Percentiles rank a stretch among this genome's conserved stretches.
Evolutionary conservation across 2,113 vertebrate genomes (phyloP).

Genomic region (Corydoras maculifer): DNA sequence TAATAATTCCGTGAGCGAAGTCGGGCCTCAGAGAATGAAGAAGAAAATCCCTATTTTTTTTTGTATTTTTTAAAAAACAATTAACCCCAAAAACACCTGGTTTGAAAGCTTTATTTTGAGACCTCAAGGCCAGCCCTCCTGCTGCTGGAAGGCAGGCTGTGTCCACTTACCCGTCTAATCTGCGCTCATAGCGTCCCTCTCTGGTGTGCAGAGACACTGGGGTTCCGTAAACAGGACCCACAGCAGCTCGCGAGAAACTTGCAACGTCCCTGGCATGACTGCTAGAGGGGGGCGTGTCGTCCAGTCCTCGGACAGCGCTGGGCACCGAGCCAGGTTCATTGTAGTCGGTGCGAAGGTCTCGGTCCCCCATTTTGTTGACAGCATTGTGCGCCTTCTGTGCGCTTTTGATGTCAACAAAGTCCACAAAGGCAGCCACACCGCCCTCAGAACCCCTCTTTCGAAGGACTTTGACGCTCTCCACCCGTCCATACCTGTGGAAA

Average conservation of each 20-base stretch:
- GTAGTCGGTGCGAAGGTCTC: slow-evolving; percentile 99
- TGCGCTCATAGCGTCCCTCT: slow-evolving; percentile 99
- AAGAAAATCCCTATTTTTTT: slow-evolving; percentile 60
- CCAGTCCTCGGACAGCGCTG: slow-evolving; percentile 92
- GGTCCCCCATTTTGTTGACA: slow-evolving; percentile 98
- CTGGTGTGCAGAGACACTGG: slow-evolving; percentile 97
- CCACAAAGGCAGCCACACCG: slow-evolving; percentile 98
- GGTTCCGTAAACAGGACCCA: slow-evolving; percentile 91
- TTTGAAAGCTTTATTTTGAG: slow-evolving; percentile 46
- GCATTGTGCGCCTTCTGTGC: slow-evolving; percentile 99
- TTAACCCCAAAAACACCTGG: too few relatives aligned
- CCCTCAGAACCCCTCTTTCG: slow-evolving; percentile 96
- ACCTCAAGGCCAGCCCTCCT: slow-evolving; percentile 54
- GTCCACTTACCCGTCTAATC: slow-evolving; percentile 80
- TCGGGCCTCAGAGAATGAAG: slow-evolving; percentile 60
- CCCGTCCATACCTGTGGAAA: slow-evolving; percentile 87
- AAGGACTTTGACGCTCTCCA: slow-evolving; percentile 98
- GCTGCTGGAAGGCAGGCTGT: slow-evolving; percentile 64
- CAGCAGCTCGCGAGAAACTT: slow-evolving; percentile 96
- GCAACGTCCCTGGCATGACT: slow-evolving; percentile 97
- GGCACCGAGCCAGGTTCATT: slow-evolving; percentile 98
- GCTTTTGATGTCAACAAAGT: slow-evolving; percentile 99
- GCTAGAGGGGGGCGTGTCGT: slow-evolving; percentile 96
- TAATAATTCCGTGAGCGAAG: slow-evolving; percentile 60
- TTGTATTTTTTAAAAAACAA: too few relatives aligned